A percentile compares a stretch with the other conserved stretches of the same genome.
Evolutionary conservation across 2,888 invertebrate species (phyloP).

Genomic region (Hyles lineata): DNA sequence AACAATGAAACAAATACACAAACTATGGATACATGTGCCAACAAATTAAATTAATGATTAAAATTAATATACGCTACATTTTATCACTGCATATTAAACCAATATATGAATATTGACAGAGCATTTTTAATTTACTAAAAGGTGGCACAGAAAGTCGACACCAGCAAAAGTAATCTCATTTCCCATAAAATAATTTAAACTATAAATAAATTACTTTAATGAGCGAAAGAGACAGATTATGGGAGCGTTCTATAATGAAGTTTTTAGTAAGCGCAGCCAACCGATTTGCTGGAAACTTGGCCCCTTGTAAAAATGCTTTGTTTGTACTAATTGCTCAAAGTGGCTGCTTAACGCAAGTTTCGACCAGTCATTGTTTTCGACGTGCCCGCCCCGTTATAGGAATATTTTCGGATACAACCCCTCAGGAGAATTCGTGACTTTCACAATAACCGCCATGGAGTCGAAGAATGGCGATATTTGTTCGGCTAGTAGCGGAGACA

Average conservation of each 20-base stretch:
- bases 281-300: conserved; percentile 25
- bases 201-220: conserved; percentile 6
- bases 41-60: not conserved
- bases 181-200: not conserved
- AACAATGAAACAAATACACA: no score
- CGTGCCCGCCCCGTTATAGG: conserved; percentile 70
- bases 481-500: conserved; percentile 15
- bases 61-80: not conserved
- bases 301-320: conserved; percentile 80
- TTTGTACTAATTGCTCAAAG: conserved; percentile 82
- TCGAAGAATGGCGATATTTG: conserved; percentile 52
- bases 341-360: conserved; percentile 78
- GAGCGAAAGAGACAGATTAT: conserved; percentile 5
- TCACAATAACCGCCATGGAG: conserved; percentile 58
- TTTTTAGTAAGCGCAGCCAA: conserved; percentile 23
- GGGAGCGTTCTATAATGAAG: conserved; percentile 5
- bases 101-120: not conserved
- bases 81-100: not conserved
- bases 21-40: no score
- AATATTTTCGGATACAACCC: conserved; percentile 74
- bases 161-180: not conserved
- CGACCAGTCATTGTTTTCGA: conserved; percentile 82
- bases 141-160: not conserved
- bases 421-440: conserved; percentile 73
- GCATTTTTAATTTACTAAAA: conserved; percentile 3